Conservation (phyloP, 1,140 invertebrate genomes). For the Apis mellifera region DNA sequence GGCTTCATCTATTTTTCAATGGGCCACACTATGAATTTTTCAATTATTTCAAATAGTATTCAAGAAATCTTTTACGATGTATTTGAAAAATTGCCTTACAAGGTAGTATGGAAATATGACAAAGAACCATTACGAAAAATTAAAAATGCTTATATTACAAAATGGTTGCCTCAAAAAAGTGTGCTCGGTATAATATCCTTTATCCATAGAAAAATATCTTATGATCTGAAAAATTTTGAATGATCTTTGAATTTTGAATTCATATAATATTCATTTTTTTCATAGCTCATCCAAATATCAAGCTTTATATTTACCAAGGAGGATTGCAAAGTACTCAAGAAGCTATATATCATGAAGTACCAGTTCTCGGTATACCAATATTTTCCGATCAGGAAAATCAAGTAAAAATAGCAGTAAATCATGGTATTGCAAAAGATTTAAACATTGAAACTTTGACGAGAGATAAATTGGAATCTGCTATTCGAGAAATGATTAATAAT, state of each 20-base stretch:
- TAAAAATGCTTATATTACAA: constrained; percentile 71
- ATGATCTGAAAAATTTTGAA: neutral
- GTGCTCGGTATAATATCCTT: constrained; percentile 64
- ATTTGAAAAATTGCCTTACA: constrained; percentile 74
- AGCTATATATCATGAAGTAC: constrained; percentile 77
- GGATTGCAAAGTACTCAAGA: constrained; percentile 81
- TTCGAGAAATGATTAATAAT: constrained; percentile 61
- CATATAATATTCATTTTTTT: neutral
- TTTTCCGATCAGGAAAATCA: constrained; percentile 68
- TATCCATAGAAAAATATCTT: too few species aligned
- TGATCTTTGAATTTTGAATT: too few species aligned
- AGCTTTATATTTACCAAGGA: constrained; percentile 81
- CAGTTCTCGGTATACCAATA: constrained; percentile 79
- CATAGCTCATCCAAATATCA: constrained; percentile 76
- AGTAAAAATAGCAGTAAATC: constrained; percentile 47
- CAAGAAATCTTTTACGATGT: constrained; percentile 78
- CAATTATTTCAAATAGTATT: constrained; percentile 60
- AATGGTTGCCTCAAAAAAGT: constrained; percentile 78
- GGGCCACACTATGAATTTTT: constrained; percentile 77
- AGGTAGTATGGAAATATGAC: constrained; percentile 69
- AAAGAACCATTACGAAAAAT: constrained; percentile 6
- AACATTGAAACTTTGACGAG: constrained; percentile 43
- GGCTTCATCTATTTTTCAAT: constrained; percentile 84
- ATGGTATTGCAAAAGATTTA: constrained; percentile 59
- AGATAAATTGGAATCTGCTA: constrained; percentile 48